Conservation (phyloP, 2,113 vertebrate genomes). For the Lasiurus borealis region DNA sequence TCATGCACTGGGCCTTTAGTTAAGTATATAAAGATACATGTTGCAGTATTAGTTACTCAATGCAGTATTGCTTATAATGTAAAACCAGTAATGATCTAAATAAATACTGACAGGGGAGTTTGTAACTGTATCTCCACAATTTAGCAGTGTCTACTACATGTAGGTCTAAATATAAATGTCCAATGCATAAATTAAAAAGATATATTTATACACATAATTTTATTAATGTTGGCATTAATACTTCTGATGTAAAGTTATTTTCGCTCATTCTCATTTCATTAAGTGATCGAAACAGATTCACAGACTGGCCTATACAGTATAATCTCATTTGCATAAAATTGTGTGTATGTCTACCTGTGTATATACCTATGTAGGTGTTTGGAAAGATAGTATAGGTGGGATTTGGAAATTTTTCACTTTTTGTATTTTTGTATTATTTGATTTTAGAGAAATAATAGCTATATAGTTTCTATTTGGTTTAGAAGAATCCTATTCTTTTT, state of each 20-base stretch:
- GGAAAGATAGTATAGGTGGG: not conserved
- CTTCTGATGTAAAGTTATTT: conserved; percentile 20
- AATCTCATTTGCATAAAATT: not conserved
- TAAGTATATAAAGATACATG: not conserved
- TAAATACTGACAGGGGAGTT: not conserved
- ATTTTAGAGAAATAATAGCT: not conserved
- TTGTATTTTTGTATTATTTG: not conserved
- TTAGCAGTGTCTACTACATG: not conserved
- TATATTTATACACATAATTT: not conserved
- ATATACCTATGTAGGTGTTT: not conserved
- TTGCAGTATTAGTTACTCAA: not conserved
- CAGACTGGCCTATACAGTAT: not conserved
- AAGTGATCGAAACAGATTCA: conserved; percentile 11
- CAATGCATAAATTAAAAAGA: not conserved
- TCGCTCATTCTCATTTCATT: not conserved
- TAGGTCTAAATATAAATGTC: not conserved
- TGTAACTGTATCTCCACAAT: not conserved
- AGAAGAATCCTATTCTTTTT: not conserved
- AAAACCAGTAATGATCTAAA: conserved; percentile 11
- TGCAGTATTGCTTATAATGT: not conserved
- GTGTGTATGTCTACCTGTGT: not conserved
- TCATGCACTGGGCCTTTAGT: too few relatives aligned
- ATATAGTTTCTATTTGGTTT: conserved; percentile 14
- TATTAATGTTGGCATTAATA: not conserved
- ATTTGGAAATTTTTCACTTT: conserved; percentile 20